Evolutionary conservation across 2,888 invertebrate genomes (phyloP), one percentile per base, ranked within the genome.

Genomic region (Aleiodes alternator): DNA sequence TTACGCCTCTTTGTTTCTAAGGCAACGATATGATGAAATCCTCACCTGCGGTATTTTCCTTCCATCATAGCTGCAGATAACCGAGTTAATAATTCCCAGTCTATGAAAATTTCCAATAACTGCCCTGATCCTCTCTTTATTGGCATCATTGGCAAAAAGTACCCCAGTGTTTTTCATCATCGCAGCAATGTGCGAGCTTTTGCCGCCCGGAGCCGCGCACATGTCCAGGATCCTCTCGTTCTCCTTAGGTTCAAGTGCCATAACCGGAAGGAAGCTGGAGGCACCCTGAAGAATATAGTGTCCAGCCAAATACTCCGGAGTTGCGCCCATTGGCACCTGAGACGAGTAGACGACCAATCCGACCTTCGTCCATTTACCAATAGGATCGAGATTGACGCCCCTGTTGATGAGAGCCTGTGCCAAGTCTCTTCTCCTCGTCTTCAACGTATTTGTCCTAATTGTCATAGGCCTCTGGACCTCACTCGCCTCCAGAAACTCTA

Each of bases 361-460:
- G 23, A 98, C 97, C 91, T 98, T 99, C 66, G 98, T 97, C 99
- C 99, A 99, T 89, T 98, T 97, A 5, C 98, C 99, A 74, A 99
- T 93, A 0, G 99, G 98, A 91, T 99, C 99, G 79, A 99, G 92
- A 91, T 99, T 99, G 0, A 99, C 98, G 29, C 99, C 99, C 85
- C 99, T 93, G 86, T 96, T 96, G 73, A 99, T 99, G 56, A 99
- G 91, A 12, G 97, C 95, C 91, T 93, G 83, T 4, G 98, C 98
- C 76, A 99, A 92, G 90, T 98, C 98, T 75, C 97, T 92, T 80
- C 98, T 91, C 72, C 99, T 92, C 0, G 96, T 96, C 90, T 98
- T 99, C 51, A 99, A 91, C 72, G 96, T 97, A 87, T 99, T 99
- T 0, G 98, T 96, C 76, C 99, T 93, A 78, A 99, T 96, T 0